Evolutionary conservation across 2,888 invertebrate species (phyloP).

Genomic region (Scaptomyza cyrtandrae): DNA sequence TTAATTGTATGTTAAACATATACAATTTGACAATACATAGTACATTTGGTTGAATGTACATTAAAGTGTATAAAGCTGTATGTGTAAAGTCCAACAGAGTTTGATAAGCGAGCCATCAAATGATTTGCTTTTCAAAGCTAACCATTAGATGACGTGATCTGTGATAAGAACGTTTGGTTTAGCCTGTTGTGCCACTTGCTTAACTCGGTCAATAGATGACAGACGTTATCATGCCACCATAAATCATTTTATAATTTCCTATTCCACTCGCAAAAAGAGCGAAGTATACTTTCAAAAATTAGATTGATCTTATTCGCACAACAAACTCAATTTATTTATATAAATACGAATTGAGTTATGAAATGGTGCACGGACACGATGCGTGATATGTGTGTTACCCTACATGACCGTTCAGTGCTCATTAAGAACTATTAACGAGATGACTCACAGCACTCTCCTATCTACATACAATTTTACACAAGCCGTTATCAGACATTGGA

Average conservation of each 20-base stretch:
- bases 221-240: conserved; percentile 42
- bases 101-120: conserved; percentile 40
- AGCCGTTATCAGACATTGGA: conserved; percentile 7
- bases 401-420: conserved; percentile 25
- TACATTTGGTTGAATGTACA: not conserved
- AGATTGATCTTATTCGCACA: conserved; percentile 39
- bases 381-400: conserved; percentile 43
- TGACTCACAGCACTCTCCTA: conserved; percentile 26
- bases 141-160: conserved; percentile 13
- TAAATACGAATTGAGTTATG: conserved; percentile 11
- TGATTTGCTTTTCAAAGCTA: conserved; percentile 10
- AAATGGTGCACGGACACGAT: conserved; percentile 28
- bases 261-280: conserved; percentile 13
- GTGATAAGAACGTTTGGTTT: conserved; percentile 18
- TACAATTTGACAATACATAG: conserved; percentile 4
- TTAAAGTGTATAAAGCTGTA: not conserved
- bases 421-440: not conserved
- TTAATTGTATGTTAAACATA: conserved; percentile 1
- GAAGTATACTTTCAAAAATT: conserved; percentile 21
- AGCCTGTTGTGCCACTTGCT: conserved; percentile 18
- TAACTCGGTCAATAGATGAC: conserved; percentile 47
- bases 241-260: conserved; percentile 44
- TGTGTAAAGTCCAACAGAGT: conserved; percentile 26
- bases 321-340: conserved; percentile 25
- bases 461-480: not conserved